Evolutionary conservation across 2,797 vertebrate species (phyloP).

Genomic region (Notolabrus celidotus): DNA sequence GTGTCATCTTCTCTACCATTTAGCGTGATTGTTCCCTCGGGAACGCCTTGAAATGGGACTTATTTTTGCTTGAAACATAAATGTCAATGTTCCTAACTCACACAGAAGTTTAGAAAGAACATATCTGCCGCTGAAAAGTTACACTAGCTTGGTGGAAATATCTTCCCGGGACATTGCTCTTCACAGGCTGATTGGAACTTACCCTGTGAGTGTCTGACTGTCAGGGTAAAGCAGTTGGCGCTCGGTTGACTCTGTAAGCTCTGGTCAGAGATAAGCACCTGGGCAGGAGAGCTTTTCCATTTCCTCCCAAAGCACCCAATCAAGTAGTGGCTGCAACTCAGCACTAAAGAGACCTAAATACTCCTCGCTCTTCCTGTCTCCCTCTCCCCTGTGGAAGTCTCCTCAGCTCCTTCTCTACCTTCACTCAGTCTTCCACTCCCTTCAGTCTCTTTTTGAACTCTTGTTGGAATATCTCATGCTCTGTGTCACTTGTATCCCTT

Average conservation of each 20-base stretch:
- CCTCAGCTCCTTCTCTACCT: conserved; percentile 5
- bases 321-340: conserved; percentile 72
- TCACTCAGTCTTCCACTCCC: conserved; percentile 44
- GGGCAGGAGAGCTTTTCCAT: conserved; percentile 81
- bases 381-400: conserved; percentile 35
- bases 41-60: conserved; percentile 31
- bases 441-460: conserved; percentile 35
- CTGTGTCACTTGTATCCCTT: conserved; percentile 18
- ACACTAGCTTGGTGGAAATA: conserved; percentile 57
- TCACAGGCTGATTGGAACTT: conserved; percentile 67
- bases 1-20: conserved; percentile 9
- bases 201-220: conserved; percentile 64
- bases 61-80: conserved; percentile 22
- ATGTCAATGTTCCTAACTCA: conserved; percentile 20
- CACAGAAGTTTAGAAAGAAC: conserved; percentile 52
- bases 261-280: conserved; percentile 84
- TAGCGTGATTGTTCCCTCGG: background rate
- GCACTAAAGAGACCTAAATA: conserved; percentile 79
- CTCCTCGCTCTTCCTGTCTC: conserved; percentile 49
- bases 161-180: conserved; percentile 64
- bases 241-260: conserved; percentile 75
- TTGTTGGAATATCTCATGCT: conserved; percentile 10
- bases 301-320: conserved; percentile 79
- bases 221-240: conserved; percentile 70
- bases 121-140: conserved; percentile 55